Base-by-base conservation (phyloP, 2,888 invertebrate genomes). In the Drosophila trichaetosa region DNA sequence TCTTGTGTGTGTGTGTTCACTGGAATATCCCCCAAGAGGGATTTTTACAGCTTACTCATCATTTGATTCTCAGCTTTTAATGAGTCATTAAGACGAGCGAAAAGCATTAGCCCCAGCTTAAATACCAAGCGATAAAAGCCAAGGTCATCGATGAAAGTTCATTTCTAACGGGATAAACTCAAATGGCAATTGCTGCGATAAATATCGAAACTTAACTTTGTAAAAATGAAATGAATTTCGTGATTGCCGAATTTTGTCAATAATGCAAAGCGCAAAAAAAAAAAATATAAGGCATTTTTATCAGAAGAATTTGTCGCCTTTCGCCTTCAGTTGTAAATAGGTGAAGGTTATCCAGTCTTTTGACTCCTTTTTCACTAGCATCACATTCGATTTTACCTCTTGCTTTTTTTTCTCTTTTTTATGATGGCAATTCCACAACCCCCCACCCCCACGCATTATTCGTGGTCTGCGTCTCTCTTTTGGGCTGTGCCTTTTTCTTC, bases 321-420 rank as follows among this genome's bases (percentile, higher is more conserved):
- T 46, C 21, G 46, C 38, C 27, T 33, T 38, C 40, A 27, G 33
- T 31, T 36, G 27, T 38, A 61, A 40, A 68, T 68, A 79, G 87
- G 84, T 89, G 79, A 84, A 89, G 84, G 84, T 76, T 74, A 61
- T 61, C 81, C 34, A 40, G 58, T 80, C 62, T 59, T 46, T 46
- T 33, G 40, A 52, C 51, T 63, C 74, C 84, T 70, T 69, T 63
- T 64, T 49, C 52, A 72, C 49, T 48, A 52, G 52, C 48, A 40
- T 75, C 64, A 59, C 54, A 58, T 56, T 65, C 67, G 54, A 58
- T 58, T 48, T 58, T 31, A 57, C 18, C 18, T 60, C 10, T 21
- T 29, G 18, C 7, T 31, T 18, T 54, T 33, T 10, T 40, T 33
- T 52, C 8, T n/a, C 16, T 8, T 24, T 46, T 16, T 51, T 65